Conservation (phyloP, 1,140 invertebrate species). For the Ceratina calcarata region DNA sequence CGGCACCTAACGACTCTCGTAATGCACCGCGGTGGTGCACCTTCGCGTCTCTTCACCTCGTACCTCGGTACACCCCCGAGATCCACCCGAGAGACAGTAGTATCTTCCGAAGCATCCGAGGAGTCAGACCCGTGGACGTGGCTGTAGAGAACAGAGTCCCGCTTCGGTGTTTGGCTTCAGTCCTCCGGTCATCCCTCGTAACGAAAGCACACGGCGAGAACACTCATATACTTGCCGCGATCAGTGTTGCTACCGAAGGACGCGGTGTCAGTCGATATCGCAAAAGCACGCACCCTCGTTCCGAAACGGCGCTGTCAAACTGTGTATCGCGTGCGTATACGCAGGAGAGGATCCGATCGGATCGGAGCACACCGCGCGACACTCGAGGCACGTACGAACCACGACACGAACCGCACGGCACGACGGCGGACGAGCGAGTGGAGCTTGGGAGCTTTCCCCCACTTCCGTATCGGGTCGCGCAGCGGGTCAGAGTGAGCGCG, state of each 20-base stretch:
- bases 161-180: neutral
- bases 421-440: conserved; percentile 79
- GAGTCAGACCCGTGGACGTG: neutral
- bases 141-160: neutral
- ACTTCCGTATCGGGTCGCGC: conserved; percentile 50
- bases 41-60: neutral
- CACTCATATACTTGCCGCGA: too few species aligned
- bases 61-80: neutral
- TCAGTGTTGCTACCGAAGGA: too few species aligned
- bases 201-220: too few species aligned
- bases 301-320: neutral
- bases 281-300: too few species aligned
- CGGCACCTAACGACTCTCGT: conserved; percentile 34
- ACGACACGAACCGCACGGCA: conserved; percentile 71
- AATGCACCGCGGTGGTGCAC: conserved; percentile 5
- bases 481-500: conserved; percentile 46
- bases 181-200: neutral
- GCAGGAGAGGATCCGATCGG: neutral
- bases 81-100: neutral
- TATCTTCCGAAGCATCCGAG: neutral
- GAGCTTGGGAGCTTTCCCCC: conserved; percentile 69
- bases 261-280: too few species aligned
- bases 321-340: neutral
- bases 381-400: conserved; percentile 37
- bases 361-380: conserved; percentile 22